Evolutionary conservation across 2,113 vertebrate species (phyloP), one percentile per base, ranked within the genome.

Genomic region (Menidia beryllina): DNA sequence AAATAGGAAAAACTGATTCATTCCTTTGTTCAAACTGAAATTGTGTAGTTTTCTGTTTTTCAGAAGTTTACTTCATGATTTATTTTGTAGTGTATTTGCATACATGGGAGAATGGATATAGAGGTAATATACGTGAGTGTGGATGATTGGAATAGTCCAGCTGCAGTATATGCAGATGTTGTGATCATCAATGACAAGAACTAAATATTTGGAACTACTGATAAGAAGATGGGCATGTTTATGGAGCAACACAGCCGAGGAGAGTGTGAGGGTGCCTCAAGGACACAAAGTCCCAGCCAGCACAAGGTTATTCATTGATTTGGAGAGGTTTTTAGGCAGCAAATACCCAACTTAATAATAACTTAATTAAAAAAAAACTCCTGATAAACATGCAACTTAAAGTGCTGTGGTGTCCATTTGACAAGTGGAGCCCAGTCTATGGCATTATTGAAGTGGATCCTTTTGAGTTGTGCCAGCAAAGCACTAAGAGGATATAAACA

Each of bases 261-360:
- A 79, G 67, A 57, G 50, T 23, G 75, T 79, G 86, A 80, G 83
- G 85, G 86, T 65, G 60, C 79, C 72, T 73, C 71, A 82, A 84
- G 77, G 80, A 86, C 73, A 83, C 71, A 75, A 47, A 38, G 13
- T 24, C 54, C 65, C 65, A 77, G 51, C 84, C 85, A 74, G 83
- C 73, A 77, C 65, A 13, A 54, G 64, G 24, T 41, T 45, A 27
- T 49, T 52, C 39, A 26, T 34, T 60, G 67, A 15, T 71, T 49
- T 13, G 61, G 68, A 69, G 69, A 55, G 49, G 12, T 27, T 61
- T 68, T 67, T 69, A n/a, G 51, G 68, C 53, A 74, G 47, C 27
- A 76, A 72, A 83, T 19, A 56, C 26, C 25, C 53, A 11, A 9
- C 51, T 63, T 26, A 39, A 34, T 34, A 54, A n/a, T n/a, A n/a